These are phyloP conservation scores for Salvator merianae DNA, from an alignment of 2,113 vertebrate species.

Conservation along the genomic window DNA sequence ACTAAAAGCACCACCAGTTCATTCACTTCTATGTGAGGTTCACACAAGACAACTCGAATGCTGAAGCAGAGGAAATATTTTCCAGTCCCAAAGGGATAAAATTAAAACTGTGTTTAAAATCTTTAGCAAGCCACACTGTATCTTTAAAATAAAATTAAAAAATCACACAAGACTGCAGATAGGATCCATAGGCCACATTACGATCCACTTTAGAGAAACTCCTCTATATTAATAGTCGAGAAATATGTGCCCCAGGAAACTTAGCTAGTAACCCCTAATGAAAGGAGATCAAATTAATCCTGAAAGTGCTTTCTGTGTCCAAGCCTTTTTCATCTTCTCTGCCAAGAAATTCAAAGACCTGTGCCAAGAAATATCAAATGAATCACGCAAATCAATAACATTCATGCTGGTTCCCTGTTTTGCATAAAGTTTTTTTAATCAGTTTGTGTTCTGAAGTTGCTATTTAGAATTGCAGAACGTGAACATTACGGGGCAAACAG, in stretches of 20 bases:
- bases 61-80: background rate
- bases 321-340: background rate
- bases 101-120: background rate
- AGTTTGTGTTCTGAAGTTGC: background rate
- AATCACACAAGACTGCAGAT: background rate
- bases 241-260: background rate
- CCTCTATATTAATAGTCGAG: background rate
- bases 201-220: background rate
- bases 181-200: background rate
- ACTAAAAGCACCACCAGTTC: background rate
- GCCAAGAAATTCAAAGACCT: background rate
- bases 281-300: conserved; percentile 4
- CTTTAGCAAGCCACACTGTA: background rate
- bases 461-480: background rate
- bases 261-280: background rate
- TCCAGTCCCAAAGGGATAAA: background rate
- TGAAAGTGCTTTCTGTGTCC: background rate
- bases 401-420: background rate
- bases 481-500: background rate
- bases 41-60: background rate
- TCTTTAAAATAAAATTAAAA: background rate
- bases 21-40: background rate
- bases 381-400: background rate
- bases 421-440: background rate
- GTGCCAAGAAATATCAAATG: background rate